Evolutionary conservation across 2,797 vertebrate species (phyloP).

Genomic region (Trematomus bernacchii): DNA sequence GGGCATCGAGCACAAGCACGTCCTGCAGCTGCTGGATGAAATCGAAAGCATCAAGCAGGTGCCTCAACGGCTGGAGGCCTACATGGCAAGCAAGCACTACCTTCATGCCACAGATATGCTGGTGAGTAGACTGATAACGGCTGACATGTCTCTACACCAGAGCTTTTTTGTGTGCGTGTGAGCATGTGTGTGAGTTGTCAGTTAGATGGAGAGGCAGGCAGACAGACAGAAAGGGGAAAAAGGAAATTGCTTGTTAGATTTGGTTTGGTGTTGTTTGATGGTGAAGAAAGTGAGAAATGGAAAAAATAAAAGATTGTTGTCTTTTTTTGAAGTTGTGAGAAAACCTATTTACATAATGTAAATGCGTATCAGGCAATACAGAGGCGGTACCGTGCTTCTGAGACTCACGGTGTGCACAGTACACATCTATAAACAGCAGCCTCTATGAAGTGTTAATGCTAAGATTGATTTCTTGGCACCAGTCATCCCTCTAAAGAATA

Average conservation of each 20-base stretch:
- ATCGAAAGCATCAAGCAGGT: slow-evolving; percentile 99
- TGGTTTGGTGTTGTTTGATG: not conserved
- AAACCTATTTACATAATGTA: slow-evolving; percentile 21
- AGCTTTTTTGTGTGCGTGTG: not conserved
- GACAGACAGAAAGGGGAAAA: not conserved
- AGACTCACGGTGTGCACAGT: slow-evolving; percentile 6
- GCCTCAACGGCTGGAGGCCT: slow-evolving; percentile 93
- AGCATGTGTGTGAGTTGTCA: not conserved
- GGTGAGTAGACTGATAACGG: slow-evolving; percentile 83
- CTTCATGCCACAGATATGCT: slow-evolving; percentile 97
- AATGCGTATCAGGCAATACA: slow-evolving; percentile 23
- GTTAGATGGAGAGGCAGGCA: not conserved
- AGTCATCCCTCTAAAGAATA: slow-evolving; percentile 62
- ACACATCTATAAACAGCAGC: slow-evolving; percentile 25
- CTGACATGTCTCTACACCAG: not conserved
- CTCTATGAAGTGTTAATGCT: slow-evolving; percentile 50
- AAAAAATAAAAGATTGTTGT: slow-evolving; percentile 8
- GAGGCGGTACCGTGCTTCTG: slow-evolving; percentile 1
- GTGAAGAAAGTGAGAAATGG: slow-evolving; percentile 15
- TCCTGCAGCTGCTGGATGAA: slow-evolving; percentile 96
- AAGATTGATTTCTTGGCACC: slow-evolving; percentile 55
- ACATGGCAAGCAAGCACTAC: slow-evolving; percentile 97
- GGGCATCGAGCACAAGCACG: slow-evolving; percentile 98
- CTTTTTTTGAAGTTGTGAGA: slow-evolving; percentile 7
- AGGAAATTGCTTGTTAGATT: not conserved